Evolutionary conservation across 2,888 invertebrate genomes (phyloP).

Genomic region (Sinopyrophorus schimmeli): DNA sequence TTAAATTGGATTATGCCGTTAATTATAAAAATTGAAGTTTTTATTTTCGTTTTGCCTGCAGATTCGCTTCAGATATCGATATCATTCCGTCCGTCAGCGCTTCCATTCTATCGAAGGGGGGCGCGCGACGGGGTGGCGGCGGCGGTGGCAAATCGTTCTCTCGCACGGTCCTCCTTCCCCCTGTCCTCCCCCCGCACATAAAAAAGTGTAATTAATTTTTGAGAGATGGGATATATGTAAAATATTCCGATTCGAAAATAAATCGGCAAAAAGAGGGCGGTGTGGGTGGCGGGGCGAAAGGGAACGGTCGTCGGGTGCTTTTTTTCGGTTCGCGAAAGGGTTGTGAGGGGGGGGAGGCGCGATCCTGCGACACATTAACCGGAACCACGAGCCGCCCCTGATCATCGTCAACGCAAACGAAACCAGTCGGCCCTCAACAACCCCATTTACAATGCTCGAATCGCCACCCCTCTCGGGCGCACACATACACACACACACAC

Average conservation of each 20-base stretch:
- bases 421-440: too few species aligned
- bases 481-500: too few species aligned
- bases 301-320: too few species aligned
- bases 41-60: constrained; percentile 37
- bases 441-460: too few species aligned
- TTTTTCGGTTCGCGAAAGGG: too few species aligned
- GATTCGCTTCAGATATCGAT: constrained; percentile 43
- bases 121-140: too few species aligned
- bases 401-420: too few species aligned
- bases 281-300: constrained; percentile 32
- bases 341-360: too few species aligned
- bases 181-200: constrained; percentile 41
- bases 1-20: constrained; percentile 49
- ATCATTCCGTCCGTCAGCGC: constrained; percentile 37
- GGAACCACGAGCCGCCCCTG: constrained; percentile 44
- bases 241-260: constrained; percentile 53
- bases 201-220: constrained; percentile 55
- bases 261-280: constrained; percentile 48
- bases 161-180: constrained; percentile 40
- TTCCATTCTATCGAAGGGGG: constrained; percentile 38
- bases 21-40: constrained; percentile 48
- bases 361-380: constrained; percentile 52
- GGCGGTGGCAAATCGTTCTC: constrained; percentile 40
- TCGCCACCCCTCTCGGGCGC: too few species aligned
- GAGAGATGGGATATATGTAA: constrained; percentile 54